These are phyloP conservation scores for Lumbricus terrestris DNA, from an alignment of 2,888 invertebrate species.

Conservation along the genomic window DNA sequence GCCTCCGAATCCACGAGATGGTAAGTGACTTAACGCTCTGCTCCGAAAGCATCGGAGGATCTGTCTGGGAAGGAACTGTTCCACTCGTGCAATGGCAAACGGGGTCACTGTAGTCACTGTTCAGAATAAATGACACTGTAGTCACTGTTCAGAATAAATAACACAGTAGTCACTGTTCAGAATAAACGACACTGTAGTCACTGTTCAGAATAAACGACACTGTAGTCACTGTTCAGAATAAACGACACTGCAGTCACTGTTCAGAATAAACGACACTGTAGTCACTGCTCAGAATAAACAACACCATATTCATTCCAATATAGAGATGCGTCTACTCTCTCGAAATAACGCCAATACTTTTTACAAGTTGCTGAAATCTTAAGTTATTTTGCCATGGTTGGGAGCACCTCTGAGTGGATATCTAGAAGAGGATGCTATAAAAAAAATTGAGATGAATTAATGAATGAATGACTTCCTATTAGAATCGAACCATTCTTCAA, in stretches of 20 bases:
- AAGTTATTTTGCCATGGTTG: no score
- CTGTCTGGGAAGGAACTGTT: slow-evolving; percentile 76
- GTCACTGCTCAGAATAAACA: slow-evolving; percentile 46
- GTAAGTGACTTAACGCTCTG: slow-evolving; percentile 69
- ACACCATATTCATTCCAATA: background rate
- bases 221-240: no score
- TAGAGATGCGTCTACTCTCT: no score
- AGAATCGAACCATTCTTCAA: background rate
- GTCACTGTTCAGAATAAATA: slow-evolving; percentile 42
- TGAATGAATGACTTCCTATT: no score
- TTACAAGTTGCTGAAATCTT: no score
- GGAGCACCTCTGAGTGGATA: no score
- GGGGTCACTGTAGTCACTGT: slow-evolving; percentile 58
- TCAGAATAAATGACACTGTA: no score
- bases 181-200: slow-evolving; percentile 27
- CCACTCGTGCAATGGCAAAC: slow-evolving; percentile 70
- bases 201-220: slow-evolving; percentile 48
- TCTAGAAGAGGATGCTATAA: no score
- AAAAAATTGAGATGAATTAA: no score
- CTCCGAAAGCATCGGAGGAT: slow-evolving; percentile 72
- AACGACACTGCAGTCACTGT: no score
- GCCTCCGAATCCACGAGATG: slow-evolving; percentile 74
- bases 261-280: no score
- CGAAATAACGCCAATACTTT: no score
- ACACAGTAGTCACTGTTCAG: slow-evolving; percentile 36